Evolutionary conservation across 1,140 invertebrate species (phyloP), one percentile per base, ranked within the genome.

Genomic region (Pseudomyrmex concolor): DNA sequence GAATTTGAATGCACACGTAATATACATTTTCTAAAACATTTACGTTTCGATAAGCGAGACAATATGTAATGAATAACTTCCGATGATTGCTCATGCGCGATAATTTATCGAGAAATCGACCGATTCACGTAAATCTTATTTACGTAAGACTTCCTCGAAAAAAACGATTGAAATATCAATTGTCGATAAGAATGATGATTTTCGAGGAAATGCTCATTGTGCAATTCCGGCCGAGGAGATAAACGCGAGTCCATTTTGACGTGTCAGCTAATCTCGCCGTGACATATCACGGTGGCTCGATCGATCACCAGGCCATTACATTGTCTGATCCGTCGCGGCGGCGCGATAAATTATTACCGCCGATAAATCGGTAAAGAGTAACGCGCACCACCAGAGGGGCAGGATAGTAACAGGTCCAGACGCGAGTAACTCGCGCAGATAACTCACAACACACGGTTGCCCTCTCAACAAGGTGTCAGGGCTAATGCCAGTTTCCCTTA

Each of bases 341-440:
- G 25, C 10, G 50, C 60, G 22, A 84, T 90, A 84, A 90, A 85
- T 89, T 90, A 89, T 89, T 85, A 76, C 83, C 51, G 60, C 74
- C 83, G 86, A 90, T 89, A 90, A 90, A 90, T 89, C 72, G 84
- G 85, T 73, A 77, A 89, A 84, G 67, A 87, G 70, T 43, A 63
- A 86, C 74, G 54, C 34, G 34, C 25, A 25, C 48, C 55, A 81
- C 22, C 10, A 34, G 34, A 34, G 13, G 62, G 13, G 62, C 55
- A 34, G 55, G 66, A 81, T 70, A 67, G 76, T 80, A 62, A 81
- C 57, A 70, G 66, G 45, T 51, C 74, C 60, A 80, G 64, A 68
- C 64, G 48, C 55, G 59, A 60, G 55, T 54, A 50, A 84, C 68
- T 68, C 45, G 68, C 43, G 54, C 54, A 70, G 74, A 60, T 78